A percentile compares a stretch with the other conserved stretches of the same genome.
Conservation (phyloP, 2,113 vertebrate genomes). For the Ctenomys sociabilis region DNA sequence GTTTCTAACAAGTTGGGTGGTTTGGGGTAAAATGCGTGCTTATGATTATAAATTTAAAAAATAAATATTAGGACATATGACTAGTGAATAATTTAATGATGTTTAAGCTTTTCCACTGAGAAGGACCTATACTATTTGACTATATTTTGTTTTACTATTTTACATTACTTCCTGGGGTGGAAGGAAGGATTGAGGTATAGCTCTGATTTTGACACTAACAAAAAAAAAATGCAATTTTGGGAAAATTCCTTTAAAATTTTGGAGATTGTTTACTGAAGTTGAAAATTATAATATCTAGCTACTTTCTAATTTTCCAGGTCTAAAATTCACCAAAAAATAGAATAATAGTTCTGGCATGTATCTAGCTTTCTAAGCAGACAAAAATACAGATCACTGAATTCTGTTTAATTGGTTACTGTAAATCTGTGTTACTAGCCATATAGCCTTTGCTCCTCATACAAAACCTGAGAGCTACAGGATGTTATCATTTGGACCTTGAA, state of each 20-base stretch:
- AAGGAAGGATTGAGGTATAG: conserved; percentile 1
- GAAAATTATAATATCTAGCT: neutral
- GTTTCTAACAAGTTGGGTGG: conserved; percentile 50
- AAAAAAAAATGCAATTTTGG: neutral
- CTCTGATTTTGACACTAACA: conserved; percentile 8
- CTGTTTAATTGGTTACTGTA: neutral
- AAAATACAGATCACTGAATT: neutral
- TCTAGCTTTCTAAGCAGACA: conserved; percentile 38
- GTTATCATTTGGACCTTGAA: neutral
- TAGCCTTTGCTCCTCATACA: neutral
- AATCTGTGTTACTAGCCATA: neutral
- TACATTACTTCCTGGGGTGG: neutral
- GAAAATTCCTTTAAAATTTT: conserved; percentile 42
- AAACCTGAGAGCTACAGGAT: neutral
- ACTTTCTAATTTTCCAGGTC: neutral
- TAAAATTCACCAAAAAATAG: neutral
- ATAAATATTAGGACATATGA: conserved; percentile 25
- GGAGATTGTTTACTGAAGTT: neutral
- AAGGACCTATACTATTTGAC: neutral
- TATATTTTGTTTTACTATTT: conserved; percentile 31
- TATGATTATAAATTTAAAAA: conserved; percentile 58
- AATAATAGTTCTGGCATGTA: neutral
- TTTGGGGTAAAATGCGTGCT: conserved; percentile 58
- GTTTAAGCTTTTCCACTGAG: conserved; percentile 29
- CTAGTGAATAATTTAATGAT: conserved; percentile 49